These are phyloP conservation scores for Electrophaes corylata DNA, from an alignment of 2,888 invertebrate species.

Conservation along the genomic window DNA sequence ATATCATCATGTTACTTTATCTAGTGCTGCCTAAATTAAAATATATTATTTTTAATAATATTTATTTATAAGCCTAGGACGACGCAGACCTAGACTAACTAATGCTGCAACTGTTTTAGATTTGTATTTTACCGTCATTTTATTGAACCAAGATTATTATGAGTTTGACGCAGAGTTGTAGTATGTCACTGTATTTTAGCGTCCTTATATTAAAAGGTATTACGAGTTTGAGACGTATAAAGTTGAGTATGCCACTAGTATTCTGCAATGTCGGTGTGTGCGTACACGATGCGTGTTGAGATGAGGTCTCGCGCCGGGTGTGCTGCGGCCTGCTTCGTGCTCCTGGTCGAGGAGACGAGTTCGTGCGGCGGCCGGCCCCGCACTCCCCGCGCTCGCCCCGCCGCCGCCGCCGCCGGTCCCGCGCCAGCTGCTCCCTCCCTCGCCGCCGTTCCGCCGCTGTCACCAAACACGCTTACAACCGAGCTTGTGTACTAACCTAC, in stretches of 20 bases:
- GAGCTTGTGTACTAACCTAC: background rate
- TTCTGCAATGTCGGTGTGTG: slow-evolving; percentile 14
- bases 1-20: too few species aligned
- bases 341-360: slow-evolving; percentile 79
- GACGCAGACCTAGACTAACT: too few species aligned
- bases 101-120: too few species aligned
- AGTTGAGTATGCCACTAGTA: slow-evolving; percentile 7
- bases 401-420: slow-evolving; percentile 41
- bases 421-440: slow-evolving; percentile 41
- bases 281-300: slow-evolving; percentile 53
- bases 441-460: slow-evolving; percentile 49
- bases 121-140: too few species aligned
- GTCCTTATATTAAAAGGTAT: too few species aligned
- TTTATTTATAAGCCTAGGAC: too few species aligned
- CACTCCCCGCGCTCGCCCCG: slow-evolving; percentile 70
- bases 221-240: too few species aligned
- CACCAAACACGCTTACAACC: slow-evolving; percentile 13
- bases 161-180: too few species aligned
- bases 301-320: slow-evolving; percentile 71
- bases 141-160: too few species aligned
- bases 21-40: too few species aligned
- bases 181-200: too few species aligned
- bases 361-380: slow-evolving; percentile 57
- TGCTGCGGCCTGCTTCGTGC: slow-evolving; percentile 80
- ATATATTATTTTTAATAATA: too few species aligned